Evolutionary conservation across 2,113 vertebrate genomes (phyloP).

Genomic region (Acanthisitta chloris): DNA sequence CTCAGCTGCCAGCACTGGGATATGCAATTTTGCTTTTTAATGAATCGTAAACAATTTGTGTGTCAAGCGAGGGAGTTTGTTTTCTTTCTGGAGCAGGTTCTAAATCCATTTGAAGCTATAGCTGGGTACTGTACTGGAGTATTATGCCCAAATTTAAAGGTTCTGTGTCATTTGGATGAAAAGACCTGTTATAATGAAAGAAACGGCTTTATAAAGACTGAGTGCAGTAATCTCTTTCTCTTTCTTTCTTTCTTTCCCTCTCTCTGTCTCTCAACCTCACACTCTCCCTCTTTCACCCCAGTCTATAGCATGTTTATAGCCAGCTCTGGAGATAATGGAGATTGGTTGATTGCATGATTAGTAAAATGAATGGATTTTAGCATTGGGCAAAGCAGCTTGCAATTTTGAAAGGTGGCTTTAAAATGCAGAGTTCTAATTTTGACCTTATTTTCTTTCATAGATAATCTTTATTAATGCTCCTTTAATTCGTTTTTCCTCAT

Average conservation of each 20-base stretch:
- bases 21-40: constrained; percentile 85
- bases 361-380: constrained; percentile 63
- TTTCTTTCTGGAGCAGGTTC: constrained; percentile 73
- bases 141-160: constrained; percentile 68
- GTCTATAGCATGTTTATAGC: constrained; percentile 66
- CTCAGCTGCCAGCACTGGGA: constrained; percentile 79
- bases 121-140: constrained; percentile 60
- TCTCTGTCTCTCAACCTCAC: constrained; percentile 55
- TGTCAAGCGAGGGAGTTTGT: constrained; percentile 80
- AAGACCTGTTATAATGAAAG: constrained; percentile 77
- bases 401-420: constrained; percentile 52
- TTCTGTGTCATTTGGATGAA: constrained; percentile 70
- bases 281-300: constrained; percentile 65
- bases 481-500: constrained; percentile 33
- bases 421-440: constrained; percentile 52
- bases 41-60: constrained; percentile 85
- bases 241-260: constrained; percentile 3
- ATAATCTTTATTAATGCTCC: constrained; percentile 62
- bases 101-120: constrained; percentile 58
- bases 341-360: constrained; percentile 57
- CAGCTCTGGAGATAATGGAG: constrained; percentile 65
- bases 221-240: constrained; percentile 63
- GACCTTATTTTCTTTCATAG: constrained; percentile 58
- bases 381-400: constrained; percentile 51
- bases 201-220: constrained; percentile 75